Percentiles rank a stretch among this genome's conserved stretches.
phyloP scores from a whole-genome alignment of 1,140 invertebrate species.

The Steinernema feltiae region DNA sequence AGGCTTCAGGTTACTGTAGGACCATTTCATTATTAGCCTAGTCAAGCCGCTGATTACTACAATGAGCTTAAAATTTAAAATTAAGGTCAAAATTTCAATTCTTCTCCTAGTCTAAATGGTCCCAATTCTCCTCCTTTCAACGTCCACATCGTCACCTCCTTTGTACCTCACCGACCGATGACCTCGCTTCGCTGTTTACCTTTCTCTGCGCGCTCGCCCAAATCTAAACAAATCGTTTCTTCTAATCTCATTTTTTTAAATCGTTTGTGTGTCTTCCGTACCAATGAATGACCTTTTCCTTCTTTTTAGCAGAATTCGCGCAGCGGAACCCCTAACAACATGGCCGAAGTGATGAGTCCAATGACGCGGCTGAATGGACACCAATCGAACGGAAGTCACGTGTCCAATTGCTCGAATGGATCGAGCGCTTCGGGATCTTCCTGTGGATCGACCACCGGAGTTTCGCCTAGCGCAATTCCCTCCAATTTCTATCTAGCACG shows the following conservation, averaged over 20 bases:
- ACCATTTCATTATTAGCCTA: too few relatives aligned
- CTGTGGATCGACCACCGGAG: not conserved
- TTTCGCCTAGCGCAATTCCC: not conserved
- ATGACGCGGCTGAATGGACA: not conserved
- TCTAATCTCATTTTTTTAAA: not conserved
- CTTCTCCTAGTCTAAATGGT: too few relatives aligned
- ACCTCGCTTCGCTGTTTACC: not conserved
- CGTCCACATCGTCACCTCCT: too few relatives aligned
- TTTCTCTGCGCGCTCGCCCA: not conserved
- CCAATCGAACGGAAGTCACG: not conserved
- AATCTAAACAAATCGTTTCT: not conserved
- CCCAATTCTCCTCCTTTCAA: too few relatives aligned
- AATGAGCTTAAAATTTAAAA: too few relatives aligned
- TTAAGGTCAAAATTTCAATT: too few relatives aligned
- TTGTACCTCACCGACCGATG: not conserved
- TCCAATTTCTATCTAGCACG: constrained; percentile 49
- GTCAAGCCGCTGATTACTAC: too few relatives aligned
- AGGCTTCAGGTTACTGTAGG: too few relatives aligned
- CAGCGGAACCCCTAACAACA: not conserved
- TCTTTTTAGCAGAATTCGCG: not conserved
- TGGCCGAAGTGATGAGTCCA: not conserved
- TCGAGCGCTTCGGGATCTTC: too few relatives aligned
- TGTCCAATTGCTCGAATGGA: not conserved
- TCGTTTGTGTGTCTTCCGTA: too few relatives aligned
- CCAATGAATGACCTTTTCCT: not conserved